These are phyloP conservation scores for Epinephelus cyanopodus DNA, from an alignment of 2,113 vertebrate genomes.

Conservation along the genomic window DNA sequence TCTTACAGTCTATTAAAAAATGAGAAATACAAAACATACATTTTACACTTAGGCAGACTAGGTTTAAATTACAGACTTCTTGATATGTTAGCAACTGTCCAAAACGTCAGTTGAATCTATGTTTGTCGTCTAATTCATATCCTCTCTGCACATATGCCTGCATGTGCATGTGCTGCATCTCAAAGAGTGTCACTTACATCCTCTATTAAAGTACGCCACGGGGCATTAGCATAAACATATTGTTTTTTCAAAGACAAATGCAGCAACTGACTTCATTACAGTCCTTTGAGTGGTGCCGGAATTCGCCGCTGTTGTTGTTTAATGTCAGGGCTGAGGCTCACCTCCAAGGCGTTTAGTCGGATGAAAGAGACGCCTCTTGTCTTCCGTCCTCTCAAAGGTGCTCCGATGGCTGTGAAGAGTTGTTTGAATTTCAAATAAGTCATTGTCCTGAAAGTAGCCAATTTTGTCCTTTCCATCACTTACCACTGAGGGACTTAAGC, in stretches of 20 bases:
- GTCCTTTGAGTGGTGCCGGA: constrained; percentile 48
- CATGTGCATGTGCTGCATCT: constrained; percentile 6
- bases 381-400: constrained; percentile 67
- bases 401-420: constrained; percentile 57
- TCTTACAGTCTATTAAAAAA: neutral
- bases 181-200: constrained; percentile 22
- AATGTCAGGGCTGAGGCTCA: constrained; percentile 65
- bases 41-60: neutral
- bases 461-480: constrained; percentile 80
- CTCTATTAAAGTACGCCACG: constrained; percentile 32
- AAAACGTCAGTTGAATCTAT: neutral
- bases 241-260: constrained; percentile 66
- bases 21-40: neutral
- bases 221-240: constrained; percentile 71
- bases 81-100: neutral
- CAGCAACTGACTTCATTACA: constrained; percentile 39
- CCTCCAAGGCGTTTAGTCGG: constrained; percentile 63
- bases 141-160: constrained; percentile 2
- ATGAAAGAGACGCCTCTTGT: constrained; percentile 71
- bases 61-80: neutral
- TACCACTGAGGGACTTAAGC: constrained; percentile 72
- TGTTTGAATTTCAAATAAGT: constrained; percentile 82
- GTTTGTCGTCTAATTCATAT: neutral
- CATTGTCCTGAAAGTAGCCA: constrained; percentile 73
- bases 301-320: constrained; percentile 65